Conservation (phyloP, 2,888 invertebrate genomes). For the Drosophila prolongata region DNA sequence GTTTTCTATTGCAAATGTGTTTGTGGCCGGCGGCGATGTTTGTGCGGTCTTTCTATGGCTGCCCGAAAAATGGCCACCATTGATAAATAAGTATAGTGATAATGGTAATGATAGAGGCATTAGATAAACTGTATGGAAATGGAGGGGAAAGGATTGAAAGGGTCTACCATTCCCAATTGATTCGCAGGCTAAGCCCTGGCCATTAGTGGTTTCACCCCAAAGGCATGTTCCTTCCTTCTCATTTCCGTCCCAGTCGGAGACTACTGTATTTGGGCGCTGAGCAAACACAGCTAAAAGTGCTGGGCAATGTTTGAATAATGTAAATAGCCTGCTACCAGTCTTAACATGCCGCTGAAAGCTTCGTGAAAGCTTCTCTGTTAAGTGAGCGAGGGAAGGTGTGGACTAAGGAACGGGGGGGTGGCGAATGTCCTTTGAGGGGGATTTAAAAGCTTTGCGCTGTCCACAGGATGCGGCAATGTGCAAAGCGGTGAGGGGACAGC, state of each 20-base stretch:
- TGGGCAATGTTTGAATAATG: conserved; percentile 70
- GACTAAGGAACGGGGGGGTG: background rate
- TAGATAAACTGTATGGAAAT: conserved; percentile 23
- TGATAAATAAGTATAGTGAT: conserved; percentile 35
- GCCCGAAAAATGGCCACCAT: conserved; percentile 30
- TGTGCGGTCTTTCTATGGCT: conserved; percentile 40
- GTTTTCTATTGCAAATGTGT: conserved; percentile 57
- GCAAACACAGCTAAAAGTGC: conserved; percentile 56
- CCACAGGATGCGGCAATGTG: conserved; percentile 66
- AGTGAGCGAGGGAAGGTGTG: conserved; percentile 27
- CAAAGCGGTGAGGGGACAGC: background rate
- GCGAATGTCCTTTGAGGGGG: conserved; percentile 40
- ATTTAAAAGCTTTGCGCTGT: conserved; percentile 72
- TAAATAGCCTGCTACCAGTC: conserved; percentile 52
- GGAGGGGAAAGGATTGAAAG: background rate
- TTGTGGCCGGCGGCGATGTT: conserved; percentile 21
- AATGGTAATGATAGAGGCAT: conserved; percentile 24
- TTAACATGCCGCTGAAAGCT: conserved; percentile 73
- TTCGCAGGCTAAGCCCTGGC: conserved; percentile 20
- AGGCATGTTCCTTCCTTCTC: background rate
- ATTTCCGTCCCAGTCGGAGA: conserved; percentile 15
- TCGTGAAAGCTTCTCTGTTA: conserved; percentile 68
- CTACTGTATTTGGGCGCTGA: conserved; percentile 49
- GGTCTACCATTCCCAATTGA: conserved; percentile 11
- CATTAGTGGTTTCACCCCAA: conserved; percentile 29